Base-by-base conservation (phyloP, 1,140 invertebrate genomes). In the Hesperophylax magnus region DNA sequence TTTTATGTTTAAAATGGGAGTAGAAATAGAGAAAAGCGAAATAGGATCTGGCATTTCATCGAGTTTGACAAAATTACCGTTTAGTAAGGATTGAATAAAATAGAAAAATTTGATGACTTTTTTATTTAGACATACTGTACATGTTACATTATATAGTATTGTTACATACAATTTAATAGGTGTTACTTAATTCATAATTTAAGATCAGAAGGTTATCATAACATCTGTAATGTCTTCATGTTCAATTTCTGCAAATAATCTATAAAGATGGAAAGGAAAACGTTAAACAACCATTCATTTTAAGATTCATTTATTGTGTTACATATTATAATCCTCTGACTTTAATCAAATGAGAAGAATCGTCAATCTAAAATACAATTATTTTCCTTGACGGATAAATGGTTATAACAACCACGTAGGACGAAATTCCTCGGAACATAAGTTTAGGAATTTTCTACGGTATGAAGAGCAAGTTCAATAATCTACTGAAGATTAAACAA, bases 81-180 rank as follows among this genome's bases (percentile, higher is more conserved):
- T 47, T 47, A 0, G 1, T 14, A 14, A 47, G 39, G 39, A 47
- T 2, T 47, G 3, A 58, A 58, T 58, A 22, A 65, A 78, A 56
- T 34, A 52, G 61, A 14, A 9, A 24, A 18, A 78, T 81, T 81
- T 81, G 60, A 61, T 72, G 69, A 75, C 71, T 74, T 82, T 81
- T 84, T 84, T 84, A 84, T 84, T 84, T 81, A 84, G 82, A 84
- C 82, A 84, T 84, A 81, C 82, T 84, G 82, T 84, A 84, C 82
- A 84, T 83, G 78, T 84, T 84, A 84, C 82, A 84, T 81, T 78
- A 78, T 77, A 83, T 81, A 79, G 77, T 79, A 81, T 79, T 79
- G 82, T 81, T 83, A 83, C 82, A 83, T 83, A 83, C 78, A 83
- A 77, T 83, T 83, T 83, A 76, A 78, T 79, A 81, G 79, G 76